These are phyloP conservation scores for Achlya flavicornis DNA, from an alignment of 2,888 invertebrate genomes.

Conservation along the genomic window DNA sequence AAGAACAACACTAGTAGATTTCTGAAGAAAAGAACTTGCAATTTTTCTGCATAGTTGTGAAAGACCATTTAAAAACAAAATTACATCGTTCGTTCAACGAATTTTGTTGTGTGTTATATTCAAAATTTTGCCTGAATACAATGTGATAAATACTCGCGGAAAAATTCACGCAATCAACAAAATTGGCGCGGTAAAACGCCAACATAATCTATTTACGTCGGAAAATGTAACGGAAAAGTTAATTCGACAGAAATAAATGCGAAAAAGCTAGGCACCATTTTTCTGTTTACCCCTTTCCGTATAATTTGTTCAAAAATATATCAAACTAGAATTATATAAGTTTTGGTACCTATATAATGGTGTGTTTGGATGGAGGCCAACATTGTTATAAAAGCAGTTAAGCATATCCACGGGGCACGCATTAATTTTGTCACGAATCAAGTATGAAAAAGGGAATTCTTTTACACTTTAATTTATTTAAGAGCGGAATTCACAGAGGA, in stretches of 20 bases:
- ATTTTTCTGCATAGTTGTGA: too few species aligned
- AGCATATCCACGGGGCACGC: neutral
- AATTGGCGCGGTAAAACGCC: neutral
- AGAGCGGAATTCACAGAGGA: neutral
- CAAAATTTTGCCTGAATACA: neutral
- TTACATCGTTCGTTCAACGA: too few species aligned
- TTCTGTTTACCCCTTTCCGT: conserved; percentile 2
- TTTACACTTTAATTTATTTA: neutral
- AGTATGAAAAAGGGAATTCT: neutral
- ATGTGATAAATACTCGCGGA: neutral
- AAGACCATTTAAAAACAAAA: too few species aligned
- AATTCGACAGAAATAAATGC: neutral
- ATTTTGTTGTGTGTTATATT: too few species aligned
- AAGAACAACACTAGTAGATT: too few species aligned
- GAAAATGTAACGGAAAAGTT: neutral
- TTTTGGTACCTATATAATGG: neutral
- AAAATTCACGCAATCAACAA: conserved; percentile 2
- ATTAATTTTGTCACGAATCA: conserved; percentile 6
- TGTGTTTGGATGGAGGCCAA: neutral
- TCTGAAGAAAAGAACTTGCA: too few species aligned
- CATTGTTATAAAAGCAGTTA: conserved; percentile 2
- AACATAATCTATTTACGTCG: neutral
- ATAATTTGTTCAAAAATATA: neutral
- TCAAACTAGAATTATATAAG: conserved; percentile 1
- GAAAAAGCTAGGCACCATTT: neutral